These are phyloP conservation scores for Hippopotamus amphibius DNA, from an alignment of 2,113 vertebrate genomes.

Conservation along the genomic window DNA sequence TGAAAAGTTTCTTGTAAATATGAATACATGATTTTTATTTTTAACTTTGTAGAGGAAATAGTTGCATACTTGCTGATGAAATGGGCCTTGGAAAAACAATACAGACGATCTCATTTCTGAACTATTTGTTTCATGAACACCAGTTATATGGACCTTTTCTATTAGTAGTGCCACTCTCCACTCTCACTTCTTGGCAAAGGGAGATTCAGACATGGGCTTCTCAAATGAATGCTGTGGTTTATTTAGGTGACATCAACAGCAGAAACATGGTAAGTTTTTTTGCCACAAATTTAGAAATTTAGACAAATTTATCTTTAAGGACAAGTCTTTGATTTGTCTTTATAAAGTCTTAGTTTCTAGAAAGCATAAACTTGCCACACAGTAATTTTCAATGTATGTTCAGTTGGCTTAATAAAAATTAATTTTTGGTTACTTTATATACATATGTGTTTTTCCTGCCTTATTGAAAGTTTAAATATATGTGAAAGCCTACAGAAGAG, in stretches of 20 bases:
- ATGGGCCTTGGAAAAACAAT: slow-evolving; percentile 99
- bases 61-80: slow-evolving; percentile 98
- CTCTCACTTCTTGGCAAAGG: slow-evolving; percentile 98
- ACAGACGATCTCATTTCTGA: slow-evolving; percentile 98
- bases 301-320: not conserved
- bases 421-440: not conserved
- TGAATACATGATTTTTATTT: slow-evolving; percentile 12
- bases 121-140: slow-evolving; percentile 96
- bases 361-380: not conserved
- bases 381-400: not conserved
- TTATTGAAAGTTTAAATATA: slow-evolving; percentile 24
- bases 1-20: slow-evolving; percentile 41
- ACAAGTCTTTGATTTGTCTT: not conserved
- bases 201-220: slow-evolving; percentile 97
- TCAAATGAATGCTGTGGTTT: slow-evolving; percentile 97
- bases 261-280: slow-evolving; percentile 94
- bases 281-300: not conserved
- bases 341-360: not conserved
- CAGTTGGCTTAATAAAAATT: slow-evolving; percentile 24
- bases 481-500: not conserved
- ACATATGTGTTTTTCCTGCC: not conserved
- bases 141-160: slow-evolving; percentile 97
- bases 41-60: slow-evolving; percentile 92
- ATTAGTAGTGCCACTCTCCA: slow-evolving; percentile 97
- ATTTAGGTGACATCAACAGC: slow-evolving; percentile 97